Evolutionary conservation across 2,113 vertebrate species (phyloP).

Genomic region (Xiphias gladius): DNA sequence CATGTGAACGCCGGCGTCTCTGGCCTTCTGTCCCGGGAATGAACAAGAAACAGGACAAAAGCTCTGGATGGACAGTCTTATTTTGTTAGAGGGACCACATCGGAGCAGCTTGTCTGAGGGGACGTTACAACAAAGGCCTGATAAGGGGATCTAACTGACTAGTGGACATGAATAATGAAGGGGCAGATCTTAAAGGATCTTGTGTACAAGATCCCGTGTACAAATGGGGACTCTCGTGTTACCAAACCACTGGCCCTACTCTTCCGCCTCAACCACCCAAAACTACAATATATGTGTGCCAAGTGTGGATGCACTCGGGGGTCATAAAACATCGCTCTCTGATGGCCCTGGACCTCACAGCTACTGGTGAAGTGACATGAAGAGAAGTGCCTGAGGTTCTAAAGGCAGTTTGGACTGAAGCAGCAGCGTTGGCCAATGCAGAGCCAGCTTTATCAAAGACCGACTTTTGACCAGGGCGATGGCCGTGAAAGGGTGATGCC

Average conservation of each 20-base stretch:
- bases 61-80: constrained; percentile 13
- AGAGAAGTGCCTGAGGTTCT: constrained; percentile 81
- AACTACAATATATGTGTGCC: constrained; percentile 69
- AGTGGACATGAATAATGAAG: not conserved
- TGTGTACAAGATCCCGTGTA: constrained; percentile 42
- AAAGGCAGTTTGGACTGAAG: constrained; percentile 46
- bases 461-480: constrained; percentile 41
- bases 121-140: not conserved
- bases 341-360: constrained; percentile 21
- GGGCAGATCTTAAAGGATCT: constrained; percentile 3
- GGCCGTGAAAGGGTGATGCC: constrained; percentile 56
- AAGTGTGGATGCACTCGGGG: constrained; percentile 54
- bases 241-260: constrained; percentile 26
- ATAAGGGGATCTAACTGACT: constrained; percentile 37
- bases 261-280: constrained; percentile 41
- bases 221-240: constrained; percentile 42
- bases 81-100: constrained; percentile 27
- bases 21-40: not conserved
- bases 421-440: constrained; percentile 15
- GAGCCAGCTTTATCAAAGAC: constrained; percentile 31
- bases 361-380: constrained; percentile 33
- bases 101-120: not conserved
- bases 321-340: constrained; percentile 26
- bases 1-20: constrained; percentile 68
- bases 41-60: not conserved